Percentiles rank a stretch among this genome's conserved stretches.
Conservation (phyloP, 2,888 invertebrate species). For the Drosophila atroscutellata region DNA sequence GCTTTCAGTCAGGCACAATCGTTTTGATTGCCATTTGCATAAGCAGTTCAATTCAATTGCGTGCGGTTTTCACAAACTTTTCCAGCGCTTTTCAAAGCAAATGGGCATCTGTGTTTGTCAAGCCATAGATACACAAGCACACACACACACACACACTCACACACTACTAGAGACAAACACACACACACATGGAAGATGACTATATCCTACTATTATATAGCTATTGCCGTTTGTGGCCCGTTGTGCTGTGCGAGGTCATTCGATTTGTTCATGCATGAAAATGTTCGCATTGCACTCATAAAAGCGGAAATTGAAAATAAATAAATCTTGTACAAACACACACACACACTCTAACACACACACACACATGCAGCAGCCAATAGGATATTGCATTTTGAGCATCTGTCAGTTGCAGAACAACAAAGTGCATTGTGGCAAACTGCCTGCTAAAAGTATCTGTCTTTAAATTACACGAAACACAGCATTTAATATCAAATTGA, state of each 20-base stretch:
- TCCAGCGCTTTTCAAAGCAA: constrained; percentile 14
- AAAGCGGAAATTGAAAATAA: constrained; percentile 76
- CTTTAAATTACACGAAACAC: constrained; percentile 29
- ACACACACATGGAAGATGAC: constrained; percentile 9
- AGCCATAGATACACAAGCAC: background rate
- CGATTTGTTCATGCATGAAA: constrained; percentile 75
- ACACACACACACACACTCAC: background rate
- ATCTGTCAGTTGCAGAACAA: constrained; percentile 30
- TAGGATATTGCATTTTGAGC: constrained; percentile 64
- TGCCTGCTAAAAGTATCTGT: constrained; percentile 22
- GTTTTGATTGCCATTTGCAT: constrained; percentile 80
- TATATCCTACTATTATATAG: constrained; percentile 43
- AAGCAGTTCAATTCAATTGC: constrained; percentile 79
- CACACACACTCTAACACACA: background rate
- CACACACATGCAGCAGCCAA: constrained; percentile 1
- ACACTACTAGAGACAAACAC: background rate
- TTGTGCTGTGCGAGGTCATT: constrained; percentile 53
- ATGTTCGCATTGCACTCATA: constrained; percentile 69
- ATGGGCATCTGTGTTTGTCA: constrained; percentile 27
- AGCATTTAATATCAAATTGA: constrained; percentile 4
- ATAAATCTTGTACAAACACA: constrained; percentile 63
- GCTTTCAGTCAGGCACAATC: constrained; percentile 54
- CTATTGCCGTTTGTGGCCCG: constrained; percentile 58
- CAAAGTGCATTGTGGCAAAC: constrained; percentile 33
- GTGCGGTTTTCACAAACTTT: constrained; percentile 45